Evolutionary conservation across 2,797 vertebrate species (phyloP), one percentile per base, ranked within the genome.

Genomic region (Karalla daura): DNA sequence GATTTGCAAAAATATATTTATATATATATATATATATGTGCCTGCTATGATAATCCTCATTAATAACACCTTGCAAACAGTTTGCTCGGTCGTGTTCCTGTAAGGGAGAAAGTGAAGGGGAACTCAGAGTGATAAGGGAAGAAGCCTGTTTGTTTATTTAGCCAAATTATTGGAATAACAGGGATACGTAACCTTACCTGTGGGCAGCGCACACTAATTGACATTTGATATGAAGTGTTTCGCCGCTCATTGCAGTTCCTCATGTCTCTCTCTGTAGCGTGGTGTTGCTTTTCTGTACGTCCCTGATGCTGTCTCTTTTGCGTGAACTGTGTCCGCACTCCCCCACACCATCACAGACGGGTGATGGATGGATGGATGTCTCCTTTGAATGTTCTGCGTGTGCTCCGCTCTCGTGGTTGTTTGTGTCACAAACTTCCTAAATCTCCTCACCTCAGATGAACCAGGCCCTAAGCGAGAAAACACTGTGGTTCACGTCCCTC

Each of bases 301-400:
- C 58, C 21, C 15, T 59, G 24, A 37, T 25, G 27, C 17, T 25
- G 23, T 71, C 28, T 44, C 78, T 76, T 84, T 69, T 54, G n/a
- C 40, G 30, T 40, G 21, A 14, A 21, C 37, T 45, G 41, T 3
- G 7, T 70, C 33, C 41, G 27, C 52, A 63, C 44, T 47, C 74
- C 45, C 59, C 60, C 40, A 63, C 25, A 45, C 5, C 3, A 73
- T 59, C 63, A 75, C 78, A 67, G 85, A 77, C 81, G 72, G 70
- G 49, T 58, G 61, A 56, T 63, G 70, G 23, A 66, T 78, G 69
- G 45, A 53, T 41, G 25, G 41, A 35, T 50, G 35, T 49, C 12
- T 55, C 58, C 51, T 61, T 67, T 53, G 5, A 74, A 58, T 44
- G 13, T 27, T 24, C 30, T 69, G 53, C 12, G 12, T 54, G 37